These are phyloP conservation scores for Rhinolophus ferrumequinum DNA, from an alignment of 2,113 vertebrate genomes.

Conservation along the genomic window DNA sequence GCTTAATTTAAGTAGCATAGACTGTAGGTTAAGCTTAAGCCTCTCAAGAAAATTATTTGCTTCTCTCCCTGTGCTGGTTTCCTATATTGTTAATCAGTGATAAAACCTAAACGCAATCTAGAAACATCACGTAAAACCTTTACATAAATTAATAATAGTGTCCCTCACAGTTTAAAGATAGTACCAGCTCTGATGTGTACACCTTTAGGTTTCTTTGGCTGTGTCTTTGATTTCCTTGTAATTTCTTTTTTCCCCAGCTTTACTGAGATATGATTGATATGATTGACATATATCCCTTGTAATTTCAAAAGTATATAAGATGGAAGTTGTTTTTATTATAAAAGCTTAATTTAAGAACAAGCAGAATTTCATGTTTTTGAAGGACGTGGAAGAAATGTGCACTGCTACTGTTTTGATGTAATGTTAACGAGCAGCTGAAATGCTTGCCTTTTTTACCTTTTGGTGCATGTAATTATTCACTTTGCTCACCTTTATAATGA, in stretches of 20 bases:
- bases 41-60: slow-evolving; percentile 29
- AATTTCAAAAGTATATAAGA: slow-evolving; percentile 18
- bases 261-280: not conserved
- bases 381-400: not conserved
- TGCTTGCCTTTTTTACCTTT: not conserved
- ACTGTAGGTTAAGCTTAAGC: slow-evolving; percentile 52
- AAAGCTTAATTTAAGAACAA: not conserved
- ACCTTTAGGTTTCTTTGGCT: not conserved
- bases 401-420: slow-evolving; percentile 7
- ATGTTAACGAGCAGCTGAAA: not conserved
- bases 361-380: not conserved
- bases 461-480: not conserved
- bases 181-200: not conserved
- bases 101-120: not conserved
- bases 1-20: slow-evolving; percentile 3
- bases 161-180: slow-evolving; percentile 8
- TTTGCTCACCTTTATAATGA: slow-evolving; percentile 39
- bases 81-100: not conserved
- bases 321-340: not conserved
- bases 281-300: not conserved
- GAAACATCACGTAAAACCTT: not conserved
- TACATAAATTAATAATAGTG: not conserved
- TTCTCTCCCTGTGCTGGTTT: not conserved
- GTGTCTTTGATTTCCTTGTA: not conserved
- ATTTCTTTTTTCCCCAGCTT: not conserved